phyloP scores from a whole-genome alignment of 2,888 invertebrate genomes.

The Brachyptera putata region DNA sequence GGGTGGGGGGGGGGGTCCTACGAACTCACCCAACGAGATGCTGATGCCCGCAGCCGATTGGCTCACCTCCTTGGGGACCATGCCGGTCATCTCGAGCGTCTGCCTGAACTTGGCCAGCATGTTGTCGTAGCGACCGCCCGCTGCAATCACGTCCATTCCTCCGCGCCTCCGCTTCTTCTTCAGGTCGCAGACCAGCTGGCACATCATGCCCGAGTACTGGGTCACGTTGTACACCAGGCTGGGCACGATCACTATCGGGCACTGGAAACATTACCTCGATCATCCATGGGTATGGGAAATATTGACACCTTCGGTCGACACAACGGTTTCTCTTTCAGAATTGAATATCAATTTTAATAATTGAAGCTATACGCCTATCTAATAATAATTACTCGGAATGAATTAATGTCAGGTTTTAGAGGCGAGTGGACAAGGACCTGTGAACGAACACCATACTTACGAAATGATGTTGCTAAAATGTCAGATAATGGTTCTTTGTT shows the following conservation, averaged over 20 bases:
- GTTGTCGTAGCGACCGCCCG: conserved; percentile 85
- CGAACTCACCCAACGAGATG: conserved; percentile 78
- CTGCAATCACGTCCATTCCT: conserved; percentile 70
- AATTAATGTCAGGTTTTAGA: no score
- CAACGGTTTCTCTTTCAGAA: no score
- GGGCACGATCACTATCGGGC: conserved; percentile 56
- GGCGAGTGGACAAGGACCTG: no score
- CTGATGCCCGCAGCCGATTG: conserved; percentile 77
- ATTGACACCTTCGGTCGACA: no score
- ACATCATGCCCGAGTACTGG: conserved; percentile 64
- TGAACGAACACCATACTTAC: no score
- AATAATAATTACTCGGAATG: no score
- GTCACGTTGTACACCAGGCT: conserved; percentile 58
- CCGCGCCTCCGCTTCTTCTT: conserved; percentile 52
- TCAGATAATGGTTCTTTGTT: no score
- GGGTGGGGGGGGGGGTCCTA: no score
- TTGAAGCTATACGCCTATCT: no score
- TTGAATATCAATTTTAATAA: no score
- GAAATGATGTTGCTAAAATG: no score
- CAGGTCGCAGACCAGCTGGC: conserved; percentile 59
- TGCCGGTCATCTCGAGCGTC: conserved; percentile 43
- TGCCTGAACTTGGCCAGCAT: conserved; percentile 64
- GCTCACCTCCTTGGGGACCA: conserved; percentile 41
- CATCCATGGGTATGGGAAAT: no score
- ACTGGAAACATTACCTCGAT: conserved; percentile 47